These are phyloP conservation scores for Hirudo medicinalis DNA, from an alignment of 1,140 invertebrate genomes.

Conservation along the genomic window DNA sequence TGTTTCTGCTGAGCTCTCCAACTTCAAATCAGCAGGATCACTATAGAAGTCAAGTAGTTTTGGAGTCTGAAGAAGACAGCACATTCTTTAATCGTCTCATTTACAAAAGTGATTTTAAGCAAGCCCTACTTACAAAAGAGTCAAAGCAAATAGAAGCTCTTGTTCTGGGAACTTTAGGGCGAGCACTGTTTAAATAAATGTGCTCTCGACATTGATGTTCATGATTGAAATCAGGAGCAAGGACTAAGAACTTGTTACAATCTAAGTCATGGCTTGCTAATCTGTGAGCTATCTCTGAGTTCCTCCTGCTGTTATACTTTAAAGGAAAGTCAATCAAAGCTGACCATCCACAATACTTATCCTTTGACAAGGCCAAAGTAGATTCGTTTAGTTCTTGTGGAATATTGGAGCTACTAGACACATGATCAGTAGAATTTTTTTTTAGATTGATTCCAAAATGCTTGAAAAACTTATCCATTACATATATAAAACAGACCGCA, in stretches of 20 bases:
- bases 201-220: not conserved
- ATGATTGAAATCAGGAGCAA: not conserved
- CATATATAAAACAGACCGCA: too few species aligned
- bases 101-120: not conserved
- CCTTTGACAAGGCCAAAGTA: not conserved
- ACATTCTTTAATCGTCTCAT: not conserved
- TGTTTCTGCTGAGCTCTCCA: not conserved
- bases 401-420: too few species aligned
- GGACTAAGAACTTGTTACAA: not conserved
- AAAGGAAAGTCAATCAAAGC: not conserved
- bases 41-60: slow-evolving; percentile 10
- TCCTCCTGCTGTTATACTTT: not conserved
- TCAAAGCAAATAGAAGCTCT: slow-evolving; percentile 10
- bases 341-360: slow-evolving; percentile 9
- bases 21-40: not conserved
- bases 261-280: not conserved
- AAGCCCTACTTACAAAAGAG: not conserved
- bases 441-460: too few species aligned
- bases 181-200: not conserved
- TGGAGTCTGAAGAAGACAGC: not conserved
- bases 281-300: not conserved
- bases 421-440: too few species aligned
- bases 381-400: too few species aligned
- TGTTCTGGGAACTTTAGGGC: slow-evolving; percentile 4
- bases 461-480: too few species aligned